Evolutionary conservation across 92 coral and sea anemone genomes (phyloP).

Genomic region (Parazoanthus darwini): DNA sequence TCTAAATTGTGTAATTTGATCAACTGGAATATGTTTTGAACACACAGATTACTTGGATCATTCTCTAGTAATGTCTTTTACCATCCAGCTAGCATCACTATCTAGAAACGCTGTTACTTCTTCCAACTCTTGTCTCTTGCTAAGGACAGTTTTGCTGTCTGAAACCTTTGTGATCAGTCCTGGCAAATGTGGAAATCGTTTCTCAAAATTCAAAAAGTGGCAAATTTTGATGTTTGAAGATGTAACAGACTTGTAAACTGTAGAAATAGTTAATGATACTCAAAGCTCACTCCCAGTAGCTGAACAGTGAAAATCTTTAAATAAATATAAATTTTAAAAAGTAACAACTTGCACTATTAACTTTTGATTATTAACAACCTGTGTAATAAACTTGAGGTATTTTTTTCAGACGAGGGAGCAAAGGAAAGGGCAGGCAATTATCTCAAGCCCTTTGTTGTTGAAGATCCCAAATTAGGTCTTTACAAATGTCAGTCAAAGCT

Average conservation of each 20-base stretch:
- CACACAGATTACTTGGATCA: too few species aligned
- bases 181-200: not conserved
- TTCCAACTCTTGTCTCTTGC: not conserved
- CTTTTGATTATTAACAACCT: not conserved
- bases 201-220: too few species aligned
- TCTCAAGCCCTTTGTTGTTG: conserved; percentile 78
- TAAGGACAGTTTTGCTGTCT: not conserved
- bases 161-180: not conserved
- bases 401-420: conserved; percentile 81
- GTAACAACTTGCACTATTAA: not conserved
- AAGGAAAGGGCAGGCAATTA: conserved; percentile 85
- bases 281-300: not conserved
- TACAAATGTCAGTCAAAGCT: conserved; percentile 77
- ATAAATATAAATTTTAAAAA: not conserved
- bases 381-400: not conserved
- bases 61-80: not conserved
- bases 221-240: not conserved
- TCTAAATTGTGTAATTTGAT: not conserved
- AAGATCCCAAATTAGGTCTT: conserved; percentile 86
- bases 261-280: too few species aligned
- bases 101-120: too few species aligned
- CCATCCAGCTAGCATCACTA: too few species aligned
- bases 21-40: too few species aligned
- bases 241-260: too few species aligned
- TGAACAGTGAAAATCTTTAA: not conserved